phyloP scores from a whole-genome alignment of 2,797 vertebrate genomes.

The Clarias fuscus region DNA sequence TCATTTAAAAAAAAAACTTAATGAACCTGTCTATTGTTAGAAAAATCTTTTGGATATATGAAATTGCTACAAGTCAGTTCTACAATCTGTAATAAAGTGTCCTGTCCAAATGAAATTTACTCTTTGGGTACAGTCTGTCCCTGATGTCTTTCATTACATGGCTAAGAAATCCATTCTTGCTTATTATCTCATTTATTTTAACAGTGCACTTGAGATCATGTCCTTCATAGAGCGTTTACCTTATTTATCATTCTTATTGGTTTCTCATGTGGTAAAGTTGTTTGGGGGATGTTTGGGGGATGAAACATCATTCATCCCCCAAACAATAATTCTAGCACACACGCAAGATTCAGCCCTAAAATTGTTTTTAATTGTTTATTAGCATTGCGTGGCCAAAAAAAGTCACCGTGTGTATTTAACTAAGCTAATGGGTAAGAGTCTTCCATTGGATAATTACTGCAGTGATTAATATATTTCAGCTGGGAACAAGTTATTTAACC shows the following conservation, averaged over 20 bases:
- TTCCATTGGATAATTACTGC: too few relatives aligned
- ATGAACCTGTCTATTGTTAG: not conserved
- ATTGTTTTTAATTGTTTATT: not conserved
- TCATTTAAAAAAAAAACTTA: not conserved
- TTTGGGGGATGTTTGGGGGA: too few relatives aligned
- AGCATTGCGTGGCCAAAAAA: not conserved
- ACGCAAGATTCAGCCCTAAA: not conserved
- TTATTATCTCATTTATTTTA: conserved; percentile 18
- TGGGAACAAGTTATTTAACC: too few relatives aligned
- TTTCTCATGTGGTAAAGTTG: conserved; percentile 1
- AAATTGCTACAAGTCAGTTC: conserved; percentile 8
- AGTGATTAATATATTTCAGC: too few relatives aligned
- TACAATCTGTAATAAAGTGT: conserved; percentile 6
- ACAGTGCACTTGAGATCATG: not conserved
- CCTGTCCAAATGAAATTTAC: not conserved
- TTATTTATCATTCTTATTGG: conserved; percentile 11
- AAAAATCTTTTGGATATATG: not conserved
- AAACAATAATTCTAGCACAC: not conserved
- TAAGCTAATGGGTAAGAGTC: too few relatives aligned
- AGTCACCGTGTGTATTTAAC: too few relatives aligned
- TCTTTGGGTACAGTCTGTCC: conserved; percentile 7
- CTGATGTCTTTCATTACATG: not conserved
- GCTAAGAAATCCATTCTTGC: conserved; percentile 8
- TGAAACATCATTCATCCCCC: not conserved
- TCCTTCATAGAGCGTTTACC: conserved; percentile 8